Percentiles rank a stretch among this genome's conserved stretches.
These are phyloP conservation scores for Diarsia dahlii DNA, from an alignment of 2,888 invertebrate genomes.

Conservation along the genomic window DNA sequence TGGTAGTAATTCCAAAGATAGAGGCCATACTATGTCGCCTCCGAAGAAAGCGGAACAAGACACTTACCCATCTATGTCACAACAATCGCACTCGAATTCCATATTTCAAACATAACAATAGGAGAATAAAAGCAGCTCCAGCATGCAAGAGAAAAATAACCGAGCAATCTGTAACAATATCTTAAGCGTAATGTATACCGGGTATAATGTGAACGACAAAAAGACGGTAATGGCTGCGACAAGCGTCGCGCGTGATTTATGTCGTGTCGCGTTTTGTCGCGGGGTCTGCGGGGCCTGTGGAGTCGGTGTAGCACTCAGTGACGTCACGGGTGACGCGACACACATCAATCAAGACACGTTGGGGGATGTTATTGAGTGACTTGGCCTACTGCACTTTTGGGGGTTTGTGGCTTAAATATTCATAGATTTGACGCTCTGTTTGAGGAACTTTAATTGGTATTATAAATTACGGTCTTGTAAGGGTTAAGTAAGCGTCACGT, in stretches of 20 bases:
- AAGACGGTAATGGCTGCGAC: slow-evolving; percentile 77
- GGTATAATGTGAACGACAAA: slow-evolving; percentile 73
- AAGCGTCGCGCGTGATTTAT: slow-evolving; percentile 70
- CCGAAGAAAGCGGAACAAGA: slow-evolving; percentile 3
- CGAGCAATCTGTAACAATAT: slow-evolving; percentile 76
- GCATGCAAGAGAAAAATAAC: slow-evolving; percentile 69
- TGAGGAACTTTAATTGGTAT: slow-evolving; percentile 19
- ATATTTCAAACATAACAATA: slow-evolving; percentile 62
- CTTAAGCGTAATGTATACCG: slow-evolving; percentile 71
- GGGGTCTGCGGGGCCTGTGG: slow-evolving; percentile 18
- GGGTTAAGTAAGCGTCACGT: too few relatives aligned
- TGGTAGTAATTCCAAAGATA: background rate
- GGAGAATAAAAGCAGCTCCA: slow-evolving; percentile 47
- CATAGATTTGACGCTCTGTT: slow-evolving; percentile 6
- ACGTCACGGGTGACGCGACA: slow-evolving; percentile 48
- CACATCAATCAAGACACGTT: slow-evolving; percentile 44
- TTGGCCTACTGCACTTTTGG: slow-evolving; percentile 54
- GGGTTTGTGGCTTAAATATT: slow-evolving; percentile 15
- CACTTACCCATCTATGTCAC: slow-evolving; percentile 29
- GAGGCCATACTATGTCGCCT: background rate
- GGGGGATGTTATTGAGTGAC: slow-evolving; percentile 42
- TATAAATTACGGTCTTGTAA: background rate
- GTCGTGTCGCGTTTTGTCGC: slow-evolving; percentile 61
- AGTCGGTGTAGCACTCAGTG: slow-evolving; percentile 44
- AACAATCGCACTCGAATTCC: slow-evolving; percentile 53